Percentiles rank a stretch among this genome's conserved stretches.
These are phyloP conservation scores for Sphaerophoria taeniata DNA, from an alignment of 2,888 invertebrate genomes.

Conservation along the genomic window DNA sequence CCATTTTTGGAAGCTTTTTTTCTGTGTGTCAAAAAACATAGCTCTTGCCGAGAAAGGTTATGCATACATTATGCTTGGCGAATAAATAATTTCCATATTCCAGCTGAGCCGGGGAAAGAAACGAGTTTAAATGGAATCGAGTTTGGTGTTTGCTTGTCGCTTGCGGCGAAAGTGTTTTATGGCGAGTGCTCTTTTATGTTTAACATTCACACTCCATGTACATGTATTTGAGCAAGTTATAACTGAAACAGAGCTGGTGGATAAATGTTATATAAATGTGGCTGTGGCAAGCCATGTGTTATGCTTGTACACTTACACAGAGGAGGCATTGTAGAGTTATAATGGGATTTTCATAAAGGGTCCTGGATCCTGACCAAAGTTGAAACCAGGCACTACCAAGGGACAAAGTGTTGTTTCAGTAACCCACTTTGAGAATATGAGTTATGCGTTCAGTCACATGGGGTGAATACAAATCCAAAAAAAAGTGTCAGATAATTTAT, in stretches of 20 bases:
- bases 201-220: constrained; percentile 62
- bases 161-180: constrained; percentile 73
- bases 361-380: constrained; percentile 35
- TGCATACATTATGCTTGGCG: constrained; percentile 64
- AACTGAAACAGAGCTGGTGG: too few species aligned
- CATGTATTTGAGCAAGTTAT: not conserved
- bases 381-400: constrained; percentile 47
- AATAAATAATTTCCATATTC: constrained; percentile 67
- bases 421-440: constrained; percentile 67
- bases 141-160: constrained; percentile 56
- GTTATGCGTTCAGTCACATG: constrained; percentile 49
- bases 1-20: constrained; percentile 35
- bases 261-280: not conserved
- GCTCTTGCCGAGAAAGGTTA: constrained; percentile 49
- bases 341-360: constrained; percentile 50
- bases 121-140: constrained; percentile 63
- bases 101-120: constrained; percentile 40
- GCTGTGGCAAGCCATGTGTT: constrained; percentile 10
- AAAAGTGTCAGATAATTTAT: constrained; percentile 62
- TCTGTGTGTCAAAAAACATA: too few species aligned
- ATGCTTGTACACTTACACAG: constrained; percentile 29
- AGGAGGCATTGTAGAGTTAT: constrained; percentile 29
- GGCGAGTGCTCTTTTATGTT: constrained; percentile 72
- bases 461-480: constrained; percentile 69
- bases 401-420: constrained; percentile 71